Evolutionary conservation across 2,113 vertebrate genomes (phyloP), one percentile per base, ranked within the genome.

Genomic region (Chroicocephalus ridibundus): DNA sequence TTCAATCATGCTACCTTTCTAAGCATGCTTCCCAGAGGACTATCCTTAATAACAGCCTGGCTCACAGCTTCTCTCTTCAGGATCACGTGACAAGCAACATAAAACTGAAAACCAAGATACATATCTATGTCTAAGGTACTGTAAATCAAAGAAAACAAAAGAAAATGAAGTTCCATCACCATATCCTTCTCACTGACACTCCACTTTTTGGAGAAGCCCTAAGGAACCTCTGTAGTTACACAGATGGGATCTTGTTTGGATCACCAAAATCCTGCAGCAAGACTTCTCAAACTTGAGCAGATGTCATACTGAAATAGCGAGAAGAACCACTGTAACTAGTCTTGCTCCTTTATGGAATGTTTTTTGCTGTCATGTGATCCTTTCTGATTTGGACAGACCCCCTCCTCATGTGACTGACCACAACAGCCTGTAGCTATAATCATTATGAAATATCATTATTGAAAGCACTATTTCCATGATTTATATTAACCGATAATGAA

Each of bases 391-490:
- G 34, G 36, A 49, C 38, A 74, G 65, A 68, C 32, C 20, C 16
- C 26, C 36, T 66, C 60, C 52, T 82, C 13, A 20, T 14, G n/a
- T 14, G 22, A 44, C 26, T 36, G 49, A 71, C 36, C 46, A 31
- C 40, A 32, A 40, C 24, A 82, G n/a, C 16, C n/a, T 58, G 52
- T 44, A 54, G 31, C n/a, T 54, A 12, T 40, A 55, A 65, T 32
- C 25, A 34, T 29, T 27, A 16, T 15, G 38, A 44, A 46, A 38
- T 38, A 38, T 38, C 36, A 38, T 38, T 38, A 38, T 66, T 83
- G 90, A 88, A 52, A 52, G 34, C 58, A 55, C 19, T n/a, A 72
- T 49, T 95, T 93, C 88, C 89, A 90, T 94, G 86, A 19, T 82
- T 79, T 79, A 19, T n/a, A 82, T 76, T 61, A 75, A 84, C 65